Conservation (phyloP, 2,113 vertebrate species). For the Ovis aries region ARS-UI_Ramb_v3.0 NC_056058.1:82380501-82381000, state of each 20-base stretch:
- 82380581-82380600: slow-evolving; percentile 14
- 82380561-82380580: slow-evolving; percentile 3
- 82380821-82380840: background rate
- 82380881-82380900: background rate
- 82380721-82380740: background rate
- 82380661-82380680: slow-evolving; percentile 14
- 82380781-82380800: background rate
- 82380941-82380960: background rate
- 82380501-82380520: background rate
- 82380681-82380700: slow-evolving; percentile 9
- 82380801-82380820: background rate
- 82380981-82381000: background rate
- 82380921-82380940: background rate
- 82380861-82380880: background rate
- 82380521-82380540: background rate
- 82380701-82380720: background rate
- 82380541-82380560: background rate
- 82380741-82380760: background rate
- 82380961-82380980: background rate
- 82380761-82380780: background rate
- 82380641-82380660: slow-evolving; percentile 25
- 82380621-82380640: slow-evolving; percentile 38
- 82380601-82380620: background rate
- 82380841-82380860: background rate
- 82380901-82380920: background rate